Evolutionary conservation across 2,797 vertebrate species (phyloP), one percentile per base, ranked within the genome.

Genomic region (Pangasius larnaudii): DNA sequence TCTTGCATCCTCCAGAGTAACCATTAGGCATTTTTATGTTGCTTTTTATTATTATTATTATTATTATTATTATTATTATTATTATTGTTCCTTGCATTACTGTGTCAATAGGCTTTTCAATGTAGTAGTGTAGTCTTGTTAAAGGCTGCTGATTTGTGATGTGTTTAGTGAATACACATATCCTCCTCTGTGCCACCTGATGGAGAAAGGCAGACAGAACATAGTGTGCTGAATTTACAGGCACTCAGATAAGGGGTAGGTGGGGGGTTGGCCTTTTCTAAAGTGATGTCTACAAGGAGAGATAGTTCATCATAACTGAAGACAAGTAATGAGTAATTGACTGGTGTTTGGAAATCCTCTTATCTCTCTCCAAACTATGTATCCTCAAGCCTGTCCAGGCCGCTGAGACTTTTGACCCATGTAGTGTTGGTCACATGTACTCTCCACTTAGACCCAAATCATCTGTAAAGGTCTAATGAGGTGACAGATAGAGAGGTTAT

Each of bases 321-420:
- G 87, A 78, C 85, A 75, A 24, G 90, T 39, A 88, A 71, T 51
- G 46, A 84, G 59, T 87, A 84, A 89, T 72, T 77, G 67, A 59
- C 72, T 91, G 90, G 90, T 91, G 86, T 67, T 91, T 87, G 90
- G 90, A 92, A 2, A 85, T 49, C 16, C 19, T 80, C 79, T 87
- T 89, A 91, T 93, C 91, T 91, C 0, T 88, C 49, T 80, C 67
- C 78, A 85, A 81, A 92, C 71, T 88, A 81, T 91, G 87, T 91
- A 75, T 79, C 74, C 86, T n/a, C 5, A 58, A 74, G 49, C 77
- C 74, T 69, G 56, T 89, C 56, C 74, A 65, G 86, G 89, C 82
- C 85, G 36, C 89, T 92, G 85, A 90, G 53, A 81, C 89, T 82
- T 90, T 87, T 90, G 80, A 91, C 63, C 85, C 30, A 46, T 82